A percentile compares a stretch with the other conserved stretches of the same genome.
These are phyloP conservation scores for Matsumurasca onukii DNA, from an alignment of 1,140 invertebrate species.

Conservation along the genomic window DNA sequence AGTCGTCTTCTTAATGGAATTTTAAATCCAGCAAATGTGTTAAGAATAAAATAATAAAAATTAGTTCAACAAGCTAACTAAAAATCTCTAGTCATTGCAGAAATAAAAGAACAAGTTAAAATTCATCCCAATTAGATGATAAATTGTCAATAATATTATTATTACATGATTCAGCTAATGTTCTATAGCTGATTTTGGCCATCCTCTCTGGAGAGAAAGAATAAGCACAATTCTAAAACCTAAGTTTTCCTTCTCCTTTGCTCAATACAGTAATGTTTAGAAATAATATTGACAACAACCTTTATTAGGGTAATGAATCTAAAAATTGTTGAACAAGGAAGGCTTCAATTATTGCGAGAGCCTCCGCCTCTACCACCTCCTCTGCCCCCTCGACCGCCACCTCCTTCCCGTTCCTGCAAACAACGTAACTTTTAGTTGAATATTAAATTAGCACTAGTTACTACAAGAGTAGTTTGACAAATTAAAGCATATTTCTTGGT, in stretches of 20 bases:
- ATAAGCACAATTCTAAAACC: conserved; percentile 22
- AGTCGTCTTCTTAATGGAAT: too few relatives aligned
- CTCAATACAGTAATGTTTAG: conserved; percentile 9
- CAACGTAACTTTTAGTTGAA: conserved; percentile 35
- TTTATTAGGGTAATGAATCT: conserved; percentile 22
- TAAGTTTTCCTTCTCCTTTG: conserved; percentile 15
- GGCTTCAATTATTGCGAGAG: conserved; percentile 26
- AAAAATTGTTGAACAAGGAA: conserved; percentile 9
- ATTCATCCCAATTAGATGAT: background rate
- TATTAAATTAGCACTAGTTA: too few relatives aligned
- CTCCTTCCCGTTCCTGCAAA: conserved; percentile 39
- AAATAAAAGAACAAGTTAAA: background rate
- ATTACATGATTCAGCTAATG: too few relatives aligned
- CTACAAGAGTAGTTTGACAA: too few relatives aligned
- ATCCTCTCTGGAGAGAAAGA: conserved; percentile 18
- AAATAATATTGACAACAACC: conserved; percentile 21
- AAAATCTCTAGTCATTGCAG: too few relatives aligned
- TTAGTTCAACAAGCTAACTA: too few relatives aligned
- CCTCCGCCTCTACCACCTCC: conserved; percentile 32
- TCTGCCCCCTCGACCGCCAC: conserved; percentile 33
- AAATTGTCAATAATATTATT: too few relatives aligned
- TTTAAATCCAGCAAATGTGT: too few relatives aligned
- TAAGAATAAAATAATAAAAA: too few relatives aligned
- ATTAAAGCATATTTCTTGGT: too few relatives aligned
- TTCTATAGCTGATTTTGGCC: too few relatives aligned